Evolutionary conservation across 1,140 invertebrate genomes (phyloP).

Genomic region (Drosophila trapezifrons): DNA sequence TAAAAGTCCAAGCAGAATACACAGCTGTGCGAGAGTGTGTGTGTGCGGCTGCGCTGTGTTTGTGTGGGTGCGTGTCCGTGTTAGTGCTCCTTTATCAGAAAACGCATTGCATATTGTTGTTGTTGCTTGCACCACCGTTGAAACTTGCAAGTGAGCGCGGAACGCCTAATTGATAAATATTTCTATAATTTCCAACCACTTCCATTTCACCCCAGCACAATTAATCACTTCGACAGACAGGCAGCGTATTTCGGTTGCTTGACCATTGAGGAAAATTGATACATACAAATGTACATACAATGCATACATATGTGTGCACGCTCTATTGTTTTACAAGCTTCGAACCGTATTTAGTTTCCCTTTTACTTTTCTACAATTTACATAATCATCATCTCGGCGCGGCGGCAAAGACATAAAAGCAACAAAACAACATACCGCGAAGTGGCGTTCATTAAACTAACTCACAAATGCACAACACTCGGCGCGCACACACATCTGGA

Average conservation of each 20-base stretch:
- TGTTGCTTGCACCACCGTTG: conserved; percentile 14
- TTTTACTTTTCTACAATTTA: conserved; percentile 79
- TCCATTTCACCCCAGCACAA: conserved; percentile 52
- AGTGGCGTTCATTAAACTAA: conserved; percentile 70
- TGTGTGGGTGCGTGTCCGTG: conserved; percentile 21
- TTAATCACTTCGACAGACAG: conserved; percentile 58
- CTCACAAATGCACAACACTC: conserved; percentile 27
- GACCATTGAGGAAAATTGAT: conserved; percentile 38
- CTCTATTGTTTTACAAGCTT: conserved; percentile 30
- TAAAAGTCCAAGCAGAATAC: conserved; percentile 69
- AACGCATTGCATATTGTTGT: conserved; percentile 19
- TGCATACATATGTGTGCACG: neutral
- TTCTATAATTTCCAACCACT: conserved; percentile 54
- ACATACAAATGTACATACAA: neutral
- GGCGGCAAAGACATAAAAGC: conserved; percentile 58
- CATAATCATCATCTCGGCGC: conserved; percentile 70
- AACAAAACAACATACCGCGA: conserved; percentile 39
- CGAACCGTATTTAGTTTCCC: conserved; percentile 73
- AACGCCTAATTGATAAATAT: conserved; percentile 70
- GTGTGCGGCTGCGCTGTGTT: conserved; percentile 50
- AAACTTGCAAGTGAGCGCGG: conserved; percentile 69
- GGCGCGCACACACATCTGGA: conserved; percentile 6
- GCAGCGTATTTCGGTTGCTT: conserved; percentile 50
- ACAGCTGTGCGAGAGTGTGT: conserved; percentile 14
- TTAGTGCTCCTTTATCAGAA: conserved; percentile 67